Base-by-base conservation (phyloP, 2,888 invertebrate genomes). In the Calameuta idolon region DNA sequence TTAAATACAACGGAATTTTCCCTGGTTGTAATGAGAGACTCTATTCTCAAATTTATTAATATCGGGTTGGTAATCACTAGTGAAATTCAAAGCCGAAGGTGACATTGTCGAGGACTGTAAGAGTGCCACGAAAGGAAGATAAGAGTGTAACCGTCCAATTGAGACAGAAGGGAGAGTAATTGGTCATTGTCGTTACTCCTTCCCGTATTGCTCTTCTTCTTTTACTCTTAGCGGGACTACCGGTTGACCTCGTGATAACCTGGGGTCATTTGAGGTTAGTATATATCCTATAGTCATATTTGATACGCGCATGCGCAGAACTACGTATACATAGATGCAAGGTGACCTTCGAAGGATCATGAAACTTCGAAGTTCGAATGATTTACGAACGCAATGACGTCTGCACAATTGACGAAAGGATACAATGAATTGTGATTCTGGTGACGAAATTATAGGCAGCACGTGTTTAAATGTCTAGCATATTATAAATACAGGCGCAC, bases 131-230 rank as follows among this genome's bases (percentile, higher is more conserved):
- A 15, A 31, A 75, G 73, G 69, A 34, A 40, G 35, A 35, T 35
- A 35, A 35, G 55, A n/a, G 74, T 74, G 34, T 76, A 31, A 73
- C 35, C 31, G 79, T 69, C 71, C 80, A 75, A 84, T 84, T 77
- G 81, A 69, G 74, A 75, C 34, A 40, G 77, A 80, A 77, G 78
- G 80, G 79, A 73, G 74, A 55, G 76, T 76, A 76, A 83, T 82
- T 79, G 77, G 78, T 73, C 75, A 69, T 76, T 74, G 77, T 84
- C 80, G 79, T 33, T 78, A 74, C 77, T 79, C 78, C 79, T 74
- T 74, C 35, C 75, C 77, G 68, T 71, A 31, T 31, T 15, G 71
- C 31, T 71, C 31, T 71, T 71, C 71, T 33, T 15, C 71, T 30
- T 33, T 71, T 33, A 12, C 71, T 71, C 71, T 55, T 55, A 55